Conservation (phyloP, 2,113 vertebrate genomes). For the Craseonycteris thonglongyai region DNA sequence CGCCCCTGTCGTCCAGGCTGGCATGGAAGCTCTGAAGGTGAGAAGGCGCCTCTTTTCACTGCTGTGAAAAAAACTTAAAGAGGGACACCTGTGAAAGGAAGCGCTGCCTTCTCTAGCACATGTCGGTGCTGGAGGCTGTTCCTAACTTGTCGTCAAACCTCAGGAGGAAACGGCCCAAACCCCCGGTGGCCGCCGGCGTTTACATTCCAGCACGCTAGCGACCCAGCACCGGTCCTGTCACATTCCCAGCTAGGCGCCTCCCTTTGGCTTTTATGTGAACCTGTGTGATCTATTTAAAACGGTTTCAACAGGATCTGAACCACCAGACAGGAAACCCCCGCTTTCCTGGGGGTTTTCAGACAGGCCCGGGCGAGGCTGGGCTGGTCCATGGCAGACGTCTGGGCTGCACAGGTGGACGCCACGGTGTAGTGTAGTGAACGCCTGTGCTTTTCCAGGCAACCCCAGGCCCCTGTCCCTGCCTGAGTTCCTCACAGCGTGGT, state of each 20-base stretch:
- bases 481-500: neutral
- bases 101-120: neutral
- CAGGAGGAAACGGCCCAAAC: neutral
- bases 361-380: neutral
- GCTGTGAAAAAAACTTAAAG: neutral
- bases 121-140: neutral
- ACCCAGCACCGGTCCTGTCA: neutral
- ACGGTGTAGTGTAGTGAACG: neutral
- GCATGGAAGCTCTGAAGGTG: slow-evolving; percentile 95
- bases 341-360: neutral
- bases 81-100: neutral
- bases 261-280: neutral
- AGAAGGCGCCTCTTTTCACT: slow-evolving; percentile 18
- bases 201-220: neutral
- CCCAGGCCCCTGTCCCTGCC: neutral
- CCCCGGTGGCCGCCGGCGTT: neutral
- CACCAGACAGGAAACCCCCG: neutral
- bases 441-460: neutral
- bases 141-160: neutral
- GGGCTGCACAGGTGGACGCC: accelerated
- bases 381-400: neutral
- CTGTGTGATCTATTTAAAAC: neutral
- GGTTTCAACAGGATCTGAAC: neutral
- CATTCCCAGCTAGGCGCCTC: slow-evolving; percentile 1
- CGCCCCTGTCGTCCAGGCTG: slow-evolving; percentile 92